phyloP scores from a whole-genome alignment of 2,113 vertebrate species.

The Isurus oxyrinchus region DNA sequence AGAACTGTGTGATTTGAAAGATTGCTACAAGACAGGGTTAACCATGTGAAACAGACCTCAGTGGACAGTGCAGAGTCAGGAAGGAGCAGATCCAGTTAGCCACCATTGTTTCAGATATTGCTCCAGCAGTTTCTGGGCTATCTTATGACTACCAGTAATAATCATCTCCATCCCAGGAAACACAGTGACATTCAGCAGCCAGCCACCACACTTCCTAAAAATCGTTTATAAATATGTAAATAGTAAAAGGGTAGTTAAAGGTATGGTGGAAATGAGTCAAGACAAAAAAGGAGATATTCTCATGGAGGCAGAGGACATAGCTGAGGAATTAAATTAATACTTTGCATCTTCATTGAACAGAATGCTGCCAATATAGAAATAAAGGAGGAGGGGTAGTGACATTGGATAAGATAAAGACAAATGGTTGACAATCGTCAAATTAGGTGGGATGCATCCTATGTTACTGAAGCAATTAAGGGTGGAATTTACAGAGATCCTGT shows the following conservation, averaged over 20 bases:
- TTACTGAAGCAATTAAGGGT: too few relatives aligned
- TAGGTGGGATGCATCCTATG: background rate
- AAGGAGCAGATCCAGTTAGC: background rate
- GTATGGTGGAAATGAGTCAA: too few relatives aligned
- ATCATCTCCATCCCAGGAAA: background rate
- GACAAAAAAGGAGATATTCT: background rate
- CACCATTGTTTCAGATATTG: background rate
- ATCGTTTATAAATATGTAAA: background rate
- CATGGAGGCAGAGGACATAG: background rate
- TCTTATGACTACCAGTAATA: background rate
- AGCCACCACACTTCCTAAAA: background rate
- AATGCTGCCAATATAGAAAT: background rate
- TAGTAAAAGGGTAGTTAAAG: background rate
- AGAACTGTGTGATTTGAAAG: background rate
- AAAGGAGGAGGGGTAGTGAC: background rate
- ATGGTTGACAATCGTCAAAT: background rate
- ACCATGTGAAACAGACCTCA: background rate
- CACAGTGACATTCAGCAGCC: background rate
- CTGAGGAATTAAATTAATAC: background rate
- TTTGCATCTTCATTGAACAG: background rate
- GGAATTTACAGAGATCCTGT: too few relatives aligned
- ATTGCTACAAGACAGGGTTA: background rate
- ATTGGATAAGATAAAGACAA: background rate
- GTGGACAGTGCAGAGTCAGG: background rate
- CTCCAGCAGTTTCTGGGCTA: background rate